Evolutionary conservation across 2,113 vertebrate species (phyloP).

Genomic region (Irena cyanogastra): DNA sequence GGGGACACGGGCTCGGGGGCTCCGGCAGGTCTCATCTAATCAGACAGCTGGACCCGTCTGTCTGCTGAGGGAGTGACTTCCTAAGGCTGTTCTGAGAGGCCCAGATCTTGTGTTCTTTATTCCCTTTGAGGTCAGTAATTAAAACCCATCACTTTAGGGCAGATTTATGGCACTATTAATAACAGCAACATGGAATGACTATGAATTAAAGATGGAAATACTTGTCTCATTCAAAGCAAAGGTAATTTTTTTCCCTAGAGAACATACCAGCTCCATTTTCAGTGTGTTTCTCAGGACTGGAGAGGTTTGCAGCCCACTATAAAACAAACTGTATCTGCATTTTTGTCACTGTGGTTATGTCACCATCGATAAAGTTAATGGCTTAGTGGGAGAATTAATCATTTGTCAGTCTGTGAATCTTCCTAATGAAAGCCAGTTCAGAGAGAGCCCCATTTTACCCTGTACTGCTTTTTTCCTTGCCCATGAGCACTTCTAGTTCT

Average conservation of each 20-base stretch:
- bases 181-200: background rate
- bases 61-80: background rate
- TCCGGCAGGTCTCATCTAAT: background rate
- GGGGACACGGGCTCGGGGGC: background rate
- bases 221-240: background rate
- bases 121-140: background rate
- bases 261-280: background rate
- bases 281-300: background rate
- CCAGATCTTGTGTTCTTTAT: background rate
- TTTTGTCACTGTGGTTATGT: background rate
- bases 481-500: background rate
- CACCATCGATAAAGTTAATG: background rate
- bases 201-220: background rate
- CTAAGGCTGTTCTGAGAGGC: background rate
- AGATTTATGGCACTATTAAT: background rate
- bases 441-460: background rate
- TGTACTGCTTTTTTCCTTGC: background rate
- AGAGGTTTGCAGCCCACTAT: background rate
- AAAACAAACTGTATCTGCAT: background rate
- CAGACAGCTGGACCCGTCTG: background rate
- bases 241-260: background rate
- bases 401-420: background rate
- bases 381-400: background rate
- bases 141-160: background rate
- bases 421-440: background rate